These are phyloP conservation scores for Capitella teleta DNA, from an alignment of 1,140 invertebrate species.

Conservation along the genomic window DNA sequence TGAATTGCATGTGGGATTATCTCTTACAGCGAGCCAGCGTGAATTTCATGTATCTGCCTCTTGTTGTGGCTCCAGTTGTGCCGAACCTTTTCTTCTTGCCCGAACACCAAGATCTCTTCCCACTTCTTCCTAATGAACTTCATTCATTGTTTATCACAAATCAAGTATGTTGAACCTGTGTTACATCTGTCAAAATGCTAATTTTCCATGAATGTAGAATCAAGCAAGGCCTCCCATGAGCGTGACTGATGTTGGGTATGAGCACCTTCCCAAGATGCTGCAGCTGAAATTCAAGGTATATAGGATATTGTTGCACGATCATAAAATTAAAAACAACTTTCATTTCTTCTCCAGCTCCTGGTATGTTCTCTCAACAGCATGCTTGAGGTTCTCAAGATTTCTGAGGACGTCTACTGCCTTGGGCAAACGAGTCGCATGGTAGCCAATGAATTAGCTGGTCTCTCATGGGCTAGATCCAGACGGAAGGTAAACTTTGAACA, in stretches of 20 bases:
- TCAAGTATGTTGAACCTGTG: neutral
- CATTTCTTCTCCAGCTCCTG: neutral
- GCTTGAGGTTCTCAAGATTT: conserved; percentile 49
- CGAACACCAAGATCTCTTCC: conserved; percentile 50
- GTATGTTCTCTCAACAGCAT: conserved; percentile 41
- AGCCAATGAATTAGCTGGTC: conserved; percentile 48
- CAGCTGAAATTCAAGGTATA: neutral
- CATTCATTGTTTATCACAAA: conserved; percentile 8
- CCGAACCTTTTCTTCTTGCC: conserved; percentile 55
- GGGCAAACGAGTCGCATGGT: conserved; percentile 53
- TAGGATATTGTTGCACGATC: neutral
- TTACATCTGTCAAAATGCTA: neutral
- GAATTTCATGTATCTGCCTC: conserved; percentile 52
- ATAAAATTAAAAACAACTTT: neutral
- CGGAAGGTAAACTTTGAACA: conserved; percentile 21
- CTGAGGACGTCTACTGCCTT: conserved; percentile 55
- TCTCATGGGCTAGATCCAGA: conserved; percentile 20
- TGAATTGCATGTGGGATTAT: neutral
- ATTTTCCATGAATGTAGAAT: neutral
- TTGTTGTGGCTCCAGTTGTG: conserved; percentile 50
- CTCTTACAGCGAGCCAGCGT: conserved; percentile 43
- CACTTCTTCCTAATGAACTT: conserved; percentile 40
- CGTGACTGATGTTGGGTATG: neutral
- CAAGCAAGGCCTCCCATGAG: neutral
- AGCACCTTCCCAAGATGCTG: neutral